phyloP scores from a whole-genome alignment of 2,888 invertebrate genomes.

The Apotomis capreana region DNA sequence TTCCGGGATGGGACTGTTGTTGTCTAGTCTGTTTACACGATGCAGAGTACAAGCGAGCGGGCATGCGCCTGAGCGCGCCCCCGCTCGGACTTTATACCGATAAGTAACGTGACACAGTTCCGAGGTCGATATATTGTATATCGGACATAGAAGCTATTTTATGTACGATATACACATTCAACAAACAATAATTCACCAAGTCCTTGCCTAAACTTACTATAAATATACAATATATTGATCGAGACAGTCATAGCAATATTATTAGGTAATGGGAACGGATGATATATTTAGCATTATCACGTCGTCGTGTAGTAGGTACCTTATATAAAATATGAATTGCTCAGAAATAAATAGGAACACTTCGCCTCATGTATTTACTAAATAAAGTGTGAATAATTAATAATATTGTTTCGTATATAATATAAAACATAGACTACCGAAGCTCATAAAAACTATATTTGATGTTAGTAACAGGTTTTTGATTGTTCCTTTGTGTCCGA shows the following conservation, averaged over 20 bases:
- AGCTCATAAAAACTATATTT: conserved; percentile 37
- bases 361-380: conserved; percentile 42
- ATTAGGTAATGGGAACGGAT: conserved; percentile 33
- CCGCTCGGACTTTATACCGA: conserved; percentile 2
- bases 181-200: conserved; percentile 17
- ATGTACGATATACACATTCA: not conserved
- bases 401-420: conserved; percentile 38
- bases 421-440: conserved; percentile 34
- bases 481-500: conserved; percentile 16
- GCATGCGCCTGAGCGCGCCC: not conserved
- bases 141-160: conserved; percentile 3
- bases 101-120: not conserved
- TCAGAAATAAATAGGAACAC: conserved; percentile 43
- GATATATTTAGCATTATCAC: conserved; percentile 38
- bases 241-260: conserved; percentile 23
- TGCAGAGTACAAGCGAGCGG: not conserved
- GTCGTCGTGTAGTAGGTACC: conserved; percentile 41
- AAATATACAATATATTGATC: conserved; percentile 26
- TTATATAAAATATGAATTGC: conserved; percentile 42
- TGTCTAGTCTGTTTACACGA: not conserved
- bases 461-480: conserved; percentile 32
- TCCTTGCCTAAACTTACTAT: conserved; percentile 27
- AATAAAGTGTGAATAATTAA: conserved; percentile 31
- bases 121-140: conserved; percentile 4
- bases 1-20: not conserved